Evolutionary conservation across 2,888 invertebrate genomes (phyloP).

Genomic region (Synanthedon vespiformis): DNA sequence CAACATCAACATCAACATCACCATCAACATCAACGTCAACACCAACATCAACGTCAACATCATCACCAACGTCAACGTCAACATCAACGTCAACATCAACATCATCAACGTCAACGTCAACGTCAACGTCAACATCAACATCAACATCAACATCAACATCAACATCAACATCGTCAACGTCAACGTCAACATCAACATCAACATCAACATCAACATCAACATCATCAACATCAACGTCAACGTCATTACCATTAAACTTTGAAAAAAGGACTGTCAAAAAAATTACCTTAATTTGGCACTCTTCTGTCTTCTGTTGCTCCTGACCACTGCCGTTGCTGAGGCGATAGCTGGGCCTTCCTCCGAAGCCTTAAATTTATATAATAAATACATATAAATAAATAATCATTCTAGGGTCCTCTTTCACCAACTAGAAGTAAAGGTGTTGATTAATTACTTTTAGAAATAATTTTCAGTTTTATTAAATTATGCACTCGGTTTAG

Average conservation of each 20-base stretch:
- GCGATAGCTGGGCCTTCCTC: conserved; percentile 40
- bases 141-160: not conserved
- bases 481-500: no score
- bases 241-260: no score
- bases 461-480: no score
- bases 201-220: not conserved
- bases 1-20: not conserved
- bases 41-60: not conserved
- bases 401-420: no score
- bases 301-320: conserved; percentile 35
- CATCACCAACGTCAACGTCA: no score
- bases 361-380: conserved; percentile 24
- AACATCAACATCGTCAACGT: no score
- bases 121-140: not conserved
- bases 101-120: not conserved
- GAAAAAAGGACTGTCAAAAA: no score
- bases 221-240: no score
- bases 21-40: not conserved
- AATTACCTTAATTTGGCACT: conserved; percentile 47
- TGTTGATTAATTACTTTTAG: no score
- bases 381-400: not conserved
- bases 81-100: not conserved
- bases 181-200: not conserved
- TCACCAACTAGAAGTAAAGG: no score
- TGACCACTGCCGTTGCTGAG: conserved; percentile 47